Conservation (phyloP, 2,888 invertebrate species). For the Oxyteleia sp. region DNA sequence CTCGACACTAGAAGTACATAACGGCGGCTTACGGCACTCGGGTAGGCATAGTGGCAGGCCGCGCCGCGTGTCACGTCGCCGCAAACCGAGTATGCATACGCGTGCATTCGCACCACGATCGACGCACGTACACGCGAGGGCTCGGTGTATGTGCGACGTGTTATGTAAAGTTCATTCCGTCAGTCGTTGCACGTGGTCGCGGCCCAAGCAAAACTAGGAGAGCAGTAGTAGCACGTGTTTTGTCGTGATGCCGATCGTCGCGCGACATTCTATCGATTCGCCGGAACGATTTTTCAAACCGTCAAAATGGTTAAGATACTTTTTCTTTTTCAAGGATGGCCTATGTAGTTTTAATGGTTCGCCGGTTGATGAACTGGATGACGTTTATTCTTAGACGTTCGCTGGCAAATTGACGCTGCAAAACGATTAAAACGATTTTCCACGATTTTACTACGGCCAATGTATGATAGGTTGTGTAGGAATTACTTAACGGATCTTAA, state of each 20-base stretch:
- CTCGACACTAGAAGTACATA: constrained; percentile 76
- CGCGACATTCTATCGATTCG: constrained; percentile 40
- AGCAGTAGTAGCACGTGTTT: constrained; percentile 51
- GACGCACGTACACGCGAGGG: constrained; percentile 31
- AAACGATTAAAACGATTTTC: neutral
- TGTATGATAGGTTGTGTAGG: neutral
- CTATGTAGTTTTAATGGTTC: neutral
- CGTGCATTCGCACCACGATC: constrained; percentile 41
- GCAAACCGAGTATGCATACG: constrained; percentile 49
- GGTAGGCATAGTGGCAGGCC: constrained; percentile 75
- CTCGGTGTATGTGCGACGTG: constrained; percentile 28
- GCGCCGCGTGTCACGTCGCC: constrained; percentile 62
- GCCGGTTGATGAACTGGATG: neutral
- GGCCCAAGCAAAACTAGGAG: constrained; percentile 52
- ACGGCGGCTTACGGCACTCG: constrained; percentile 72
- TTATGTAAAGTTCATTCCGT: constrained; percentile 76
- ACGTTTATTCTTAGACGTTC: neutral
- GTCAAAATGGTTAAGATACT: neutral
- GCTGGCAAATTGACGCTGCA: neutral
- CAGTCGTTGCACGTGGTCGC: constrained; percentile 70
- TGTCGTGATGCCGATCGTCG: constrained; percentile 37
- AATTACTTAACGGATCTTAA: neutral
- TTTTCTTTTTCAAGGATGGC: neutral
- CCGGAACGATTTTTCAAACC: neutral
- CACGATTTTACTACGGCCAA: neutral